Conservation (phyloP, 1,140 invertebrate species). For the Callitettix versicolor region DNA sequence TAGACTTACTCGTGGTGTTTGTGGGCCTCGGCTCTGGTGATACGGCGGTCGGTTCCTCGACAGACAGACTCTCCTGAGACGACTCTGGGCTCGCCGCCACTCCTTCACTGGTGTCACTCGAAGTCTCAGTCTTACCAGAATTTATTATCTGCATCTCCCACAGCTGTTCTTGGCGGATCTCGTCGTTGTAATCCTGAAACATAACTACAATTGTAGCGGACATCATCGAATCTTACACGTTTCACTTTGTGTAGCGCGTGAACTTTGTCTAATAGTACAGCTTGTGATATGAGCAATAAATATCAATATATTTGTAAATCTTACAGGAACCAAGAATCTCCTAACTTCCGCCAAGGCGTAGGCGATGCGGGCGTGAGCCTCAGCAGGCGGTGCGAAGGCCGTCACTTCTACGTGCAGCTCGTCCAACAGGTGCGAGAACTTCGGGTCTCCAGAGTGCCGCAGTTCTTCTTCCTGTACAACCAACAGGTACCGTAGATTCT, state of each 20-base stretch:
- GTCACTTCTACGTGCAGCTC: conserved; percentile 86
- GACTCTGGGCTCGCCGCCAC: conserved; percentile 2
- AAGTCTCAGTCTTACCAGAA: conserved; percentile 10
- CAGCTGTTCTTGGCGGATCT: conserved; percentile 75
- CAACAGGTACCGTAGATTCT: no score
- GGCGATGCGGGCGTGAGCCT: conserved; percentile 79
- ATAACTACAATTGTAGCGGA: neutral
- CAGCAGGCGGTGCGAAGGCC: conserved; percentile 69
- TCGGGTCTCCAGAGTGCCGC: conserved; percentile 68
- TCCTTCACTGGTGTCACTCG: conserved; percentile 7
- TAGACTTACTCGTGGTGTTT: no score
- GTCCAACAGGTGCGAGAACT: conserved; percentile 80
- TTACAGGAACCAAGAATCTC: conserved; percentile 59
- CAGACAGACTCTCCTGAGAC: conserved; percentile 20
- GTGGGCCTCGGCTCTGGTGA: conserved; percentile 25
- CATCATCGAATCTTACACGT: no score
- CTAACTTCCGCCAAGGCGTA: conserved; percentile 71
- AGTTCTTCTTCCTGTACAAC: conserved; percentile 85
- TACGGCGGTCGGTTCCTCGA: conserved; percentile 26
- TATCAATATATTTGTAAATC: no score
- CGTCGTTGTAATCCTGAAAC: conserved; percentile 68
- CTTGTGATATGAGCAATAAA: no score
- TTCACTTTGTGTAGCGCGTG: no score
- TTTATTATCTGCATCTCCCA: conserved; percentile 51
- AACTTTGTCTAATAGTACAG: no score